phyloP scores from a whole-genome alignment of 2,888 invertebrate species.

The Drosophila vallismaia region DNA sequence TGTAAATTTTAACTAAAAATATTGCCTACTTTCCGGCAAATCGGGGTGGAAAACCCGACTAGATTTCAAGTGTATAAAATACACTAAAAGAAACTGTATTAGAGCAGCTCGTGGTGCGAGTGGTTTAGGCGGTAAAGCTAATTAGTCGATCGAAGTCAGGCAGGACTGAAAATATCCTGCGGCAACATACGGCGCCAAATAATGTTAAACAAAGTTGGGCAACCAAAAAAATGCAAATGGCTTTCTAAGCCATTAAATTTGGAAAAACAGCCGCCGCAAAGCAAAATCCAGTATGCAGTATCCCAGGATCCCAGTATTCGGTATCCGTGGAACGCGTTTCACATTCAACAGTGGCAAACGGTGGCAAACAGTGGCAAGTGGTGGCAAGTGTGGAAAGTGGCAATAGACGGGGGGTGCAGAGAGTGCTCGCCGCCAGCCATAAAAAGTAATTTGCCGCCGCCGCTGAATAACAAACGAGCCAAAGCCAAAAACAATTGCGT shows the following conservation, averaged over 20 bases:
- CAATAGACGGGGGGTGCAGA: background rate
- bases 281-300: slow-evolving; percentile 10
- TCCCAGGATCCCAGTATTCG: background rate
- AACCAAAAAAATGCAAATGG: slow-evolving; percentile 73
- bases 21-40: too few species aligned
- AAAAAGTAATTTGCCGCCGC: slow-evolving; percentile 75
- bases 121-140: slow-evolving; percentile 4
- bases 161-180: slow-evolving; percentile 17
- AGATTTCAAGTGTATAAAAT: too few species aligned
- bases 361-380: background rate
- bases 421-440: slow-evolving; percentile 57
- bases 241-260: slow-evolving; percentile 81
- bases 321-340: background rate
- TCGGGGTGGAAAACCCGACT: too few species aligned
- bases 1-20: too few species aligned
- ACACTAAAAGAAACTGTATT: too few species aligned
- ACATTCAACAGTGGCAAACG: slow-evolving; percentile 27
- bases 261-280: slow-evolving; percentile 62
- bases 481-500: slow-evolving; percentile 76
- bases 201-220: slow-evolving; percentile 74
- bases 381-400: slow-evolving; percentile 2
- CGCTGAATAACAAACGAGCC: slow-evolving; percentile 74
- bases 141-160: slow-evolving; percentile 18
- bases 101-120: too few species aligned
- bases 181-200: slow-evolving; percentile 66